These are phyloP conservation scores for Thunnus maccoyii DNA, from an alignment of 2,113 vertebrate species.

Conservation along the genomic window DNA sequence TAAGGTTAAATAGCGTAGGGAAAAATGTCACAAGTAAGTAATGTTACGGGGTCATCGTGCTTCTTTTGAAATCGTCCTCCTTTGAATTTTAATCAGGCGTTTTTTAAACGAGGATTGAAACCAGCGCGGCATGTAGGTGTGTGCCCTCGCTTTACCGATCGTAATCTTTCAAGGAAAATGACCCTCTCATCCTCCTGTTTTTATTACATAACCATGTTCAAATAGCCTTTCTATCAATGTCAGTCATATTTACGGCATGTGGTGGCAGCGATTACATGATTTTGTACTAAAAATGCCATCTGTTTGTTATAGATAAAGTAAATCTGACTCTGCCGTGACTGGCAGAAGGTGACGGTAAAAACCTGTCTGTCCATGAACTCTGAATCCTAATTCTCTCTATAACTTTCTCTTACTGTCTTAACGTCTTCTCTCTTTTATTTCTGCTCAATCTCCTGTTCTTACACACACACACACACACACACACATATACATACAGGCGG, in stretches of 20 bases:
- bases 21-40: neutral
- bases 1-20: neutral
- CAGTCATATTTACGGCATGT: slow-evolving; percentile 33
- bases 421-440: neutral
- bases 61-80: neutral
- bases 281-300: slow-evolving; percentile 50
- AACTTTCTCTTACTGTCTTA: slow-evolving; percentile 9
- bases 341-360: slow-evolving; percentile 29
- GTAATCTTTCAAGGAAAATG: slow-evolving; percentile 47
- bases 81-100: neutral
- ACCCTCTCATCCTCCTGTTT: slow-evolving; percentile 21
- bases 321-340: slow-evolving; percentile 35
- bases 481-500: slow-evolving; percentile 10
- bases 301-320: slow-evolving; percentile 50
- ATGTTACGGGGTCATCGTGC: neutral
- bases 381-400: slow-evolving; percentile 16
- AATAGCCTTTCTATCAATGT: slow-evolving; percentile 24
- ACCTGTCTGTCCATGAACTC: slow-evolving; percentile 21
- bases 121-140: rapidly evolving
- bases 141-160: neutral
- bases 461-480: neutral
- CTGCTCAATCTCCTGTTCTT: neutral
- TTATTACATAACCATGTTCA: slow-evolving; percentile 30
- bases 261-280: slow-evolving; percentile 15
- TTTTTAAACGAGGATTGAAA: neutral